These are phyloP conservation scores for Heliocidaris erythrogramma DNA, from an alignment of 35 echinoderm and acorn worm genomes.

Conservation along the genomic window DNA sequence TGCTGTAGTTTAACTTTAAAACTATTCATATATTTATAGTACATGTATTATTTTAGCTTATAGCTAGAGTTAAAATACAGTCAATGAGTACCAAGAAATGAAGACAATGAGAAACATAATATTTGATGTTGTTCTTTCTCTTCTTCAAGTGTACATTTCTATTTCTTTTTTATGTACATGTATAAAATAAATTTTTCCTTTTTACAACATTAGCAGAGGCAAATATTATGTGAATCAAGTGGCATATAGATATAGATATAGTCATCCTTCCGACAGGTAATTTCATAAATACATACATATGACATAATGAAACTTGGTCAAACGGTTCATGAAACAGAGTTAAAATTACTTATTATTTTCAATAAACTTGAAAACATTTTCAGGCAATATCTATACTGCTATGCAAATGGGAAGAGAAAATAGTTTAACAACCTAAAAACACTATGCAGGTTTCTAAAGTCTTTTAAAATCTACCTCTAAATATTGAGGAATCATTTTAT, in stretches of 20 bases:
- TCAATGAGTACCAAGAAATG: too few relatives aligned
- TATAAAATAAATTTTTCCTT: constrained; percentile 2
- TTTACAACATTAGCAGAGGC: constrained; percentile 11
- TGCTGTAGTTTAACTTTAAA: too few relatives aligned
- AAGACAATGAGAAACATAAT: too few relatives aligned
- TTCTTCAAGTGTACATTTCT: not conserved
- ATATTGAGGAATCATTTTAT: too few relatives aligned
- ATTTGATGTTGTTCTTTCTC: not conserved
- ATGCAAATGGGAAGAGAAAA: not conserved
- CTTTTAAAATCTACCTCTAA: too few relatives aligned
- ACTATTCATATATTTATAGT: too few relatives aligned
- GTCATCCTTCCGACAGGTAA: not conserved
- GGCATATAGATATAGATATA: not conserved
- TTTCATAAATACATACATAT: not conserved
- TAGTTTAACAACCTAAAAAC: not conserved
- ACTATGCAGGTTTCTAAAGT: too few relatives aligned
- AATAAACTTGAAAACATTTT: not conserved
- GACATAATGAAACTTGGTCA: not conserved
- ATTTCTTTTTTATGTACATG: constrained; percentile 4
- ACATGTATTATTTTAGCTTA: too few relatives aligned
- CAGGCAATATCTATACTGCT: not conserved
- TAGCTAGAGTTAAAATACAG: too few relatives aligned
- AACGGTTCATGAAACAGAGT: not conserved
- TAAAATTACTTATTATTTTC: not conserved
- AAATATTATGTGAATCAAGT: not conserved